Evolutionary conservation across 2,888 invertebrate species (phyloP).

Genomic region (Cantharis nigra): DNA sequence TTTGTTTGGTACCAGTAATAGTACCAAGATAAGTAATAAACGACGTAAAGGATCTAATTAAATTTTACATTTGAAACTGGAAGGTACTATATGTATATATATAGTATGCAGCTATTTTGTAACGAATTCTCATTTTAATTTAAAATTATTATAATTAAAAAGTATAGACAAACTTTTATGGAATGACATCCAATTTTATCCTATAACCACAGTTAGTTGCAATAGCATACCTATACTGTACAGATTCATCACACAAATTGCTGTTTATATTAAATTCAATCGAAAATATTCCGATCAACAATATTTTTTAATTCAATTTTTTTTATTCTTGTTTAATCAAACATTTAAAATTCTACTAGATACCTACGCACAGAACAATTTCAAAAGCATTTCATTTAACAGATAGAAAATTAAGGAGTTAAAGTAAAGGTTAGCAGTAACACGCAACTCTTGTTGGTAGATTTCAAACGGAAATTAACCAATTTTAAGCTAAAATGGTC

Average conservation of each 20-base stretch:
- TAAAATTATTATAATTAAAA: background rate
- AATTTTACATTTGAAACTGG: background rate
- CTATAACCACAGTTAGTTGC: background rate
- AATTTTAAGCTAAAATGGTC: slow-evolving; percentile 33
- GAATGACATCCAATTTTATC: background rate
- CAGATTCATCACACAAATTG: background rate
- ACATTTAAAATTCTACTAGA: background rate
- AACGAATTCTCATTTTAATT: background rate
- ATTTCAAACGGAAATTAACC: slow-evolving; percentile 37
- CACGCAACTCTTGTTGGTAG: slow-evolving; percentile 33
- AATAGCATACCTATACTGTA: background rate
- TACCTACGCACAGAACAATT: slow-evolving; percentile 8
- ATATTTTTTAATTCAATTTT: background rate
- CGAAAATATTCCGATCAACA: background rate
- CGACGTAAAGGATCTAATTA: background rate
- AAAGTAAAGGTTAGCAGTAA: slow-evolving; percentile 31
- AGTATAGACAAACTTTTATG: background rate
- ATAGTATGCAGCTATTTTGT: background rate
- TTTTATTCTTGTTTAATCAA: background rate
- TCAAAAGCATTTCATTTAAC: slow-evolving; percentile 17
- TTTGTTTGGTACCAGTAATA: slow-evolving; percentile 13
- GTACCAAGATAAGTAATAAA: background rate
- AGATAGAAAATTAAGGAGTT: slow-evolving; percentile 23
- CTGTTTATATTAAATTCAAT: background rate
- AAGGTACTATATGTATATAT: background rate